Base-by-base conservation (phyloP, 2,888 invertebrate genomes). In the Torymus texanus region DNA sequence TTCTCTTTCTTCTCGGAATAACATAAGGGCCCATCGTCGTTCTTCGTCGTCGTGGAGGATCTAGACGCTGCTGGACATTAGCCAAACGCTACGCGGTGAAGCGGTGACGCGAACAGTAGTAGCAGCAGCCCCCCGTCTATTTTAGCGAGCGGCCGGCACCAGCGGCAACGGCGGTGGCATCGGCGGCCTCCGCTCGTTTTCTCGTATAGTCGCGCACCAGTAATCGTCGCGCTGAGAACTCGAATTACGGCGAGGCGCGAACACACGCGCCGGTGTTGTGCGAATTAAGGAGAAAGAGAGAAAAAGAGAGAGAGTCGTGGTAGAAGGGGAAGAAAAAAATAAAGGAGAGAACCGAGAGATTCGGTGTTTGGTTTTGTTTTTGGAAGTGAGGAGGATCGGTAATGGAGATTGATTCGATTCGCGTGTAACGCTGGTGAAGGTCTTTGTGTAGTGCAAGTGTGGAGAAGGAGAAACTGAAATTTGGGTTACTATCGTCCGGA, bases 201-300 rank as follows among this genome's bases (percentile, higher is more conserved):
- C 41, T 53, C 14, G 18, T 74, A 41, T 41, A 80, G 80, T 80
- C 80, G 80, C 74, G 80, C 77, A 77, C 74, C 74, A 77, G 77
- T 77, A 65, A 80, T 80, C 76, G 74, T 53, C 77, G 80, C 61
- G 77, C 70, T 29, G 74, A 50, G 70, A 65, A 68, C 73, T 78
- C 72, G 73, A 73, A 67, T 78, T 78, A 78, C 68, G 62, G 58
- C 12, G 55, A 18, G 75, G 75, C 16, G 14, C 8, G 8, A 21
- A 16, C 24, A 50, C 55, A 55, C 50, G 3, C 65, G 3, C 65
- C 18, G n/a, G 65, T 51, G 21, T 29, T n/a, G 24, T n/a, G 58
- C n/a, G 51, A 14, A 24, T 24, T 55, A 61, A 21, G 53, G 70
- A 14, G 13, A 55, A 68, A 63, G 53, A n/a, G 13, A 53, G 61